Evolutionary conservation across 2,797 vertebrate genomes (phyloP), one percentile per base, ranked within the genome.

Genomic region (Gadopsis bispinosus): DNA sequence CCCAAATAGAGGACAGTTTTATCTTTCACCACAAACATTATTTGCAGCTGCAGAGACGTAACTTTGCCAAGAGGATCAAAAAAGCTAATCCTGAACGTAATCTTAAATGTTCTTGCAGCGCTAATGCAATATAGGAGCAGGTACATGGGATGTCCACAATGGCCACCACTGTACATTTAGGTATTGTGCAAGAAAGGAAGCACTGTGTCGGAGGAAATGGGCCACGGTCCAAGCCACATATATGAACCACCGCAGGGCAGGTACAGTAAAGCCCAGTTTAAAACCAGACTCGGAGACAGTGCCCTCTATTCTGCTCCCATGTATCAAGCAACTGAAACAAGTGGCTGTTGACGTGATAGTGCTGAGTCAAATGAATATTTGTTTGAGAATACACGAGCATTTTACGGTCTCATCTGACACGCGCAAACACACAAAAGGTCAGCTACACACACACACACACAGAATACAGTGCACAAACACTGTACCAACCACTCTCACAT

Each of bases 321-420:
- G 69, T 51, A 83, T 74, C 80, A 75, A 74, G 75, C 62, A 66
- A 7, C 79, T 65, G 76, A 51, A 85, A 89, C 83, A 84, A 91
- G 76, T 37, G 35, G 51, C 81, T 50, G 81, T 75, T 78, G 83
- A 83, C 50, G 64, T 60, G 80, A 88, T 41, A 31, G 47, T 58
- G 83, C 79, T 72, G 76, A 88, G 76, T 89, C 77, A 76, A 22
- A 0, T 26, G 4, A n/a, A 77, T 41, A 65, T 71, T 76, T 69
- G 61, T 74, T 9, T 79, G 69, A 80, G 41, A 62, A 58, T 26
- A 47, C 39, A 69, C 60, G 63, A 73, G 61, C 50, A 65, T 81
- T 72, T 75, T 61, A 81, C 73, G 68, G 75, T 68, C 58, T 69
- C 35, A 69, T 29, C 67, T 64, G 63, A 75, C 55, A 60, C 0